These are phyloP conservation scores for Eulithis testata DNA, from an alignment of 2,888 invertebrate genomes.

Conservation along the genomic window DNA sequence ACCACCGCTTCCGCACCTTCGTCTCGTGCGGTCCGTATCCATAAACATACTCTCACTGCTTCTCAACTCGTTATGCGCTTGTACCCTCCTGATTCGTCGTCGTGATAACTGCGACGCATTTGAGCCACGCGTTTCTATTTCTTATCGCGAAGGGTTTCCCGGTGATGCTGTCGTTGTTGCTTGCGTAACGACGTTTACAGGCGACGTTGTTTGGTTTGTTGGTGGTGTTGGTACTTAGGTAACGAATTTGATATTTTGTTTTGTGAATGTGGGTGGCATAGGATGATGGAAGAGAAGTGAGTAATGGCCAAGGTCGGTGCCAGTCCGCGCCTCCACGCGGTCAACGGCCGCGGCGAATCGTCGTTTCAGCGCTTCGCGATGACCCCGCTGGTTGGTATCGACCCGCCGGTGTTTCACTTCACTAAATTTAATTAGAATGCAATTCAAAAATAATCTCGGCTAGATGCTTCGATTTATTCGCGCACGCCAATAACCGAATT, in stretches of 20 bases:
- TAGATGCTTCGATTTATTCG: slow-evolving; percentile 26
- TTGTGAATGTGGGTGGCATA: slow-evolving; percentile 34
- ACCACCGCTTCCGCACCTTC: slow-evolving; percentile 83
- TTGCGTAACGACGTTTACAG: slow-evolving; percentile 34
- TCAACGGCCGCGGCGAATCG: slow-evolving; percentile 71
- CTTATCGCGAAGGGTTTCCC: slow-evolving; percentile 26
- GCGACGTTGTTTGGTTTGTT: slow-evolving; percentile 39
- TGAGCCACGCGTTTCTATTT: slow-evolving; percentile 22
- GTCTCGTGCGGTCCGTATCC: slow-evolving; percentile 77
- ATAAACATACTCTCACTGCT: not conserved
- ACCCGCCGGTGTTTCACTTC: slow-evolving; percentile 65
- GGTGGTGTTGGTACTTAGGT: slow-evolving; percentile 24
- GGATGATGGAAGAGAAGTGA: slow-evolving; percentile 48
- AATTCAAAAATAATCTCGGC: slow-evolving; percentile 35
- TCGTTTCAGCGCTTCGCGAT: slow-evolving; percentile 65
- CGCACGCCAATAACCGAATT: slow-evolving; percentile 15
- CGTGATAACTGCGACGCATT: slow-evolving; percentile 29
- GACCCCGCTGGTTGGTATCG: slow-evolving; percentile 70
- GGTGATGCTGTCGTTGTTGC: slow-evolving; percentile 26
- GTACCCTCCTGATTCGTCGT: not conserved
- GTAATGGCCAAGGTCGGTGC: slow-evolving; percentile 68
- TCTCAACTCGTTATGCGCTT: not conserved
- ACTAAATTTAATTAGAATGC: slow-evolving; percentile 62
- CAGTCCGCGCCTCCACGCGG: slow-evolving; percentile 73
- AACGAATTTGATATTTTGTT: slow-evolving; percentile 28